A percentile compares a stretch with the other conserved stretches of the same genome.
These are phyloP conservation scores for Orestias chungarensis DNA, from an alignment of 2,797 vertebrate genomes.

Conservation along the genomic window DNA sequence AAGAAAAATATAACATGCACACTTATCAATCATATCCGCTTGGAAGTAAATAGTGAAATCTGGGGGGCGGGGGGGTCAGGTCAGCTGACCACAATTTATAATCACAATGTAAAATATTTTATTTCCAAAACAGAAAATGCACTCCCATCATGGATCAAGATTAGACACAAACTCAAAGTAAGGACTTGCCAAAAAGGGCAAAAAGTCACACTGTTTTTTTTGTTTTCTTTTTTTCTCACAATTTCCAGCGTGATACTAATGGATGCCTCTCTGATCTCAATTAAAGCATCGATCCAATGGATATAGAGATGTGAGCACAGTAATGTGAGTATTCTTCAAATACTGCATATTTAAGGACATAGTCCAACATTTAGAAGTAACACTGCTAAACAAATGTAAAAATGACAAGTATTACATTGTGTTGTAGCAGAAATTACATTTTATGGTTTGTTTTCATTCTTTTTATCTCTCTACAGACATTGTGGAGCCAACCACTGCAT, in stretches of 20 bases:
- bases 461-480: constrained; percentile 34
- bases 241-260: constrained; percentile 22
- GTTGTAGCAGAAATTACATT: constrained; percentile 1
- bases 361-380: constrained; percentile 18
- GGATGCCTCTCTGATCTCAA: constrained; percentile 30
- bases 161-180: constrained; percentile 60
- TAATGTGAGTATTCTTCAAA: constrained; percentile 61
- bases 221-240: too few species aligned
- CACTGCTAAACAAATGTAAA: neutral
- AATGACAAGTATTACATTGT: constrained; percentile 2
- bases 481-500: constrained; percentile 29
- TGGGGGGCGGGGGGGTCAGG: too few species aligned
- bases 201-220: neutral
- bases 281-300: constrained; percentile 47
- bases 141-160: constrained; percentile 54
- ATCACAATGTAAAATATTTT: constrained; percentile 1
- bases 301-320: constrained; percentile 55
- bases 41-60: neutral
- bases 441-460: constrained; percentile 12
- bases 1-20: too few species aligned
- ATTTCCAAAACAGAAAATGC: constrained; percentile 55
- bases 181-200: neutral
- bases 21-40: constrained; percentile 3
- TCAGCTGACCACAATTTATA: too few species aligned
- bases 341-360: neutral